A percentile compares a stretch with the other conserved stretches of the same genome.
Evolutionary conservation across 1,140 invertebrate genomes (phyloP).

Genomic region (Oncopodura yosiiana): DNA sequence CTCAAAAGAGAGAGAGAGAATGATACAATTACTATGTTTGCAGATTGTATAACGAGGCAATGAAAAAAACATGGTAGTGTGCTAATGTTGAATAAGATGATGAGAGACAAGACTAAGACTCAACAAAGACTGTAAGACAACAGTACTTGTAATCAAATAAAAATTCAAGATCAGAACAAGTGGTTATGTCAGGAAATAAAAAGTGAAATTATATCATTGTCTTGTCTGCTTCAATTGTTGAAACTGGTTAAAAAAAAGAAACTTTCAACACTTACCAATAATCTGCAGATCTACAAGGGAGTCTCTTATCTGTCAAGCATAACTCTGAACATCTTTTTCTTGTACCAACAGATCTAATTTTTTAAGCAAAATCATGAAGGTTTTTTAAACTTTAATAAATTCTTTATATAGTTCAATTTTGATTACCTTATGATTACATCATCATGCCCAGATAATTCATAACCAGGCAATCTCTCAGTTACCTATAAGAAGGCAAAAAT

Average conservation of each 20-base stretch:
- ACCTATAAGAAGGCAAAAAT: too few species aligned
- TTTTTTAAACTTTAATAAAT: too few species aligned
- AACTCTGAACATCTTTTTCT: conserved; percentile 40
- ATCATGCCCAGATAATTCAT: conserved; percentile 40
- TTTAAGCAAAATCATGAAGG: too few species aligned
- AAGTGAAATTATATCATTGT: not conserved
- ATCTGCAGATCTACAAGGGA: conserved; percentile 39
- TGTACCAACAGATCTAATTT: conserved; percentile 36
- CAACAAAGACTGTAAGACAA: not conserved
- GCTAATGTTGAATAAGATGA: too few species aligned
- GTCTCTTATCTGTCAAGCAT: conserved; percentile 38
- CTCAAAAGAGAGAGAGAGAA: too few species aligned
- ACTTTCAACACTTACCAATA: conserved; percentile 17
- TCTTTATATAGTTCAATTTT: too few species aligned
- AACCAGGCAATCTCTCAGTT: conserved; percentile 41
- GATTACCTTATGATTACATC: conserved; percentile 38
- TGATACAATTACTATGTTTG: too few species aligned
- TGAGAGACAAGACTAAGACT: too few species aligned
- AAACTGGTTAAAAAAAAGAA: not conserved
- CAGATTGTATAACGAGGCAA: too few species aligned
- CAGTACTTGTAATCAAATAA: not conserved
- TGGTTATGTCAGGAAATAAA: not conserved
- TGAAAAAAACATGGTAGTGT: too few species aligned
- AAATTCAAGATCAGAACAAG: too few species aligned
- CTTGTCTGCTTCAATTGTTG: not conserved